Evolutionary conservation across 2,113 vertebrate species (phyloP).

Genomic region (Myotis lucifugus): DNA sequence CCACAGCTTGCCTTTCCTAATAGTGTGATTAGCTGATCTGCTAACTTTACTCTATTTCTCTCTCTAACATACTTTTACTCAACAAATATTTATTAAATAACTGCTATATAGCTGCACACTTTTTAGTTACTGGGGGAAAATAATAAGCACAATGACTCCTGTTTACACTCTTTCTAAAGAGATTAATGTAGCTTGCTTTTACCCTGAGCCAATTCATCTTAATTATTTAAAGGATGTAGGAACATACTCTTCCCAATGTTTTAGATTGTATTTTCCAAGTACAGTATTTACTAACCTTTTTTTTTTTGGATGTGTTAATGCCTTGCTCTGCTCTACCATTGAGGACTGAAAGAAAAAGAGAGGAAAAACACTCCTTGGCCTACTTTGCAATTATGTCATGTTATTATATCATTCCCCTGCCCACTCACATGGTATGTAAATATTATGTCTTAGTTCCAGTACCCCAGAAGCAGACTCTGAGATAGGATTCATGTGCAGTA

Average conservation of each 20-base stretch:
- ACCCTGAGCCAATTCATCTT: background rate
- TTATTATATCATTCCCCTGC: background rate
- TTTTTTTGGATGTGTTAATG: background rate
- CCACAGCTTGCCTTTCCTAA: background rate
- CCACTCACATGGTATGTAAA: background rate
- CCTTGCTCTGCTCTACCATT: background rate
- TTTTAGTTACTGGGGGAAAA: background rate
- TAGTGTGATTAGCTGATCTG: background rate
- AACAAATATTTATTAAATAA: slow-evolving; percentile 37
- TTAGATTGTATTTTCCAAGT: background rate
- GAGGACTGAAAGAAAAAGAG: background rate
- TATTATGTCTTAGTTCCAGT: background rate
- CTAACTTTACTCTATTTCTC: background rate
- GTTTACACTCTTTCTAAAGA: background rate
- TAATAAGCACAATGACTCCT: background rate
- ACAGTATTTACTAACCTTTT: background rate
- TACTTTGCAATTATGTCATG: background rate
- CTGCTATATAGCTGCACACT: background rate
- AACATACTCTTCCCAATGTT: background rate
- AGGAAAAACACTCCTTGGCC: background rate
- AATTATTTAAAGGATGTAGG: background rate
- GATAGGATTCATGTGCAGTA: background rate
- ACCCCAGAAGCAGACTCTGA: background rate
- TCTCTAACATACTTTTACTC: slow-evolving; percentile 3
- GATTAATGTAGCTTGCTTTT: background rate